Conservation (phyloP, 2,797 vertebrate species). For the Urophycis tenuis region DNA sequence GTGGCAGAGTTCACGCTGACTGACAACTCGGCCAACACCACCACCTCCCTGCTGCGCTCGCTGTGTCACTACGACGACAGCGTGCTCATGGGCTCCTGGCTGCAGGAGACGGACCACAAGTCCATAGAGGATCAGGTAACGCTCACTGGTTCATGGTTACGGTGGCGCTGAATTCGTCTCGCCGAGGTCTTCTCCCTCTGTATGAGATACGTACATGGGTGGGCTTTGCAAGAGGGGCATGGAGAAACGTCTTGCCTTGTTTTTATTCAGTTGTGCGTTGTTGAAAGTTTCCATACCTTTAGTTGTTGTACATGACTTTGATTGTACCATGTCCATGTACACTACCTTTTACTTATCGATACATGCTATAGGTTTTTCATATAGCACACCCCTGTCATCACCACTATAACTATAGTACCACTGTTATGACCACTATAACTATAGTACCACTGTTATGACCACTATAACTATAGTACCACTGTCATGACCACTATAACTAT, state of each 20-base stretch:
- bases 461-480: too few species aligned
- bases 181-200: not conserved
- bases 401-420: too few species aligned
- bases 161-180: not conserved
- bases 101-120: conserved; percentile 98
- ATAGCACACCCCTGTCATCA: too few species aligned
- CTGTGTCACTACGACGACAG: conserved; percentile 98
- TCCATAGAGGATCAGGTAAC: conserved; percentile 96
- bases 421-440: too few species aligned
- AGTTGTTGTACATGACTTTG: too few species aligned
- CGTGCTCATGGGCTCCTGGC: conserved; percentile 97
- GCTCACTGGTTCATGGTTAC: not conserved
- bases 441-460: too few species aligned
- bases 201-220: not conserved
- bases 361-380: too few species aligned
- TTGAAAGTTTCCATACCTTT: too few species aligned
- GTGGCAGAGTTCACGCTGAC: conserved; percentile 98
- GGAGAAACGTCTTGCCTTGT: not conserved
- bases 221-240: not conserved
- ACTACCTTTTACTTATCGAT: too few species aligned
- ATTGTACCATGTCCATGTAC: too few species aligned
- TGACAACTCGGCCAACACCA: conserved; percentile 97
- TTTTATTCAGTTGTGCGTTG: too few species aligned
- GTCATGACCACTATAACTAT: too few species aligned
- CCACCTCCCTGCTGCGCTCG: conserved; percentile 92